Evolutionary conservation across 35 echinoderm and acorn worm genomes (phyloP).

Genomic region (Stichopus chloronotus): DNA sequence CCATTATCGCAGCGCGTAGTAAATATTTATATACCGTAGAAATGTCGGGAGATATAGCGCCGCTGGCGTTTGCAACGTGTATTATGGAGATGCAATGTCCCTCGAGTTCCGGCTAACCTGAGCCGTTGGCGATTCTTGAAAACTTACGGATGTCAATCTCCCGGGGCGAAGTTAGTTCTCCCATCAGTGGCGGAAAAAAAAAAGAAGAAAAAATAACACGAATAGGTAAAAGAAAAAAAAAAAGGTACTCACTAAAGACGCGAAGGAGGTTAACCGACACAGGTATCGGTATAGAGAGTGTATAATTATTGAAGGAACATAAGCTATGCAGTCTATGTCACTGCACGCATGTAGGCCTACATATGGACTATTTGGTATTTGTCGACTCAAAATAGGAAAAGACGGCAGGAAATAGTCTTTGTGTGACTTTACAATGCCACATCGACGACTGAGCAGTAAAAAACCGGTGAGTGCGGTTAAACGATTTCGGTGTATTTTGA

Average conservation of each 20-base stretch:
- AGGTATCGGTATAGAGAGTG: not conserved
- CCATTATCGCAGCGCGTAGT: constrained; percentile 18
- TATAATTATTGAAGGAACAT: not conserved
- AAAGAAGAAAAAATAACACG: too few species aligned
- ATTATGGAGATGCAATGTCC: constrained; percentile 33
- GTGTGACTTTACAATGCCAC: too few species aligned
- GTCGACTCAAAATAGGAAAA: too few species aligned
- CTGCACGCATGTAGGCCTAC: too few species aligned
- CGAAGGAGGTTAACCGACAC: not conserved
- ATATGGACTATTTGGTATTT: too few species aligned
- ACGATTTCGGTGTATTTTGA: too few species aligned
- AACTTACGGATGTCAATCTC: constrained; percentile 27
- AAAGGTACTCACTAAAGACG: not conserved
- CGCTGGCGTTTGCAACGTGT: not conserved
- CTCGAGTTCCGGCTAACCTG: constrained; percentile 45
- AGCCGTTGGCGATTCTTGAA: constrained; percentile 33
- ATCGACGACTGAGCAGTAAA: too few species aligned
- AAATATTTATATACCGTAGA: constrained; percentile 42
- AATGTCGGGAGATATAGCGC: not conserved
- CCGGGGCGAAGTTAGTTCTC: constrained; percentile 27
- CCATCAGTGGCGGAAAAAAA: not conserved
- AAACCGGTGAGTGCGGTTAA: too few species aligned
- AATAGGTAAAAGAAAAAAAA: too few species aligned
- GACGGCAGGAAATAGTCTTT: too few species aligned
- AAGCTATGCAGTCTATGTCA: too few species aligned